Evolutionary conservation across 2,888 invertebrate species (phyloP), one percentile per base, ranked within the genome.

Genomic region (Drosophila mettleri): DNA sequence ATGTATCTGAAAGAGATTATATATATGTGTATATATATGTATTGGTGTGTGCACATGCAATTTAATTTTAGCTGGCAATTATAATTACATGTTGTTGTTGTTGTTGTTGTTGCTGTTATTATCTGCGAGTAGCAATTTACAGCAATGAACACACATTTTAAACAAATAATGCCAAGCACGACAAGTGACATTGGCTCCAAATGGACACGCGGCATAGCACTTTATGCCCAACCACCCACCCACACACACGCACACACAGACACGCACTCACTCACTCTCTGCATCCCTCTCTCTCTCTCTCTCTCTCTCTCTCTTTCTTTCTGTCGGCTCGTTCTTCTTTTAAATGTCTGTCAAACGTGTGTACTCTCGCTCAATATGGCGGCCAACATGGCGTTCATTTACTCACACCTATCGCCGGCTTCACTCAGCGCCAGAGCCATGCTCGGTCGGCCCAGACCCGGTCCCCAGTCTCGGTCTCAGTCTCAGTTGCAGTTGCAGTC

Each of bases 311-410:
- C 53, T 18, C 62, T 16, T 18, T 33, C 22, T 51, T n/a, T n/a
- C n/a, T 22, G 57, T 34, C 41, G 24, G 43, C 79, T 69, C 79
- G 72, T 65, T 66, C 69, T 49, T 69, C 85, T 70, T 79, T 87
- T 77, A 77, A 89, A 77, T 80, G 78, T 74, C 89, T 85, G 66
- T 70, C 62, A 68, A 67, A 48, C 66, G 79, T 75, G 64, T 84
- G 62, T 45, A 67, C 74, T 66, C 69, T 69, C 73, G 75, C 86
- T 72, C 86, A 90, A 86, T 78, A 89, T 89, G 89, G 89, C 86
- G 79, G 80, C 89, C 90, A 90, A 90, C 80, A 89, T 90, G 90
- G 90, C 88, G 90, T 74, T 79, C 76, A 72, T 75, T 82, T 86
- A 45, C 75, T 68, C 70, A 85, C 83, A 74, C 72, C 65, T 61